Conservation (phyloP, 64 coral and sea anemone genomes). For the Dendrophyllia cribrosa region DNA sequence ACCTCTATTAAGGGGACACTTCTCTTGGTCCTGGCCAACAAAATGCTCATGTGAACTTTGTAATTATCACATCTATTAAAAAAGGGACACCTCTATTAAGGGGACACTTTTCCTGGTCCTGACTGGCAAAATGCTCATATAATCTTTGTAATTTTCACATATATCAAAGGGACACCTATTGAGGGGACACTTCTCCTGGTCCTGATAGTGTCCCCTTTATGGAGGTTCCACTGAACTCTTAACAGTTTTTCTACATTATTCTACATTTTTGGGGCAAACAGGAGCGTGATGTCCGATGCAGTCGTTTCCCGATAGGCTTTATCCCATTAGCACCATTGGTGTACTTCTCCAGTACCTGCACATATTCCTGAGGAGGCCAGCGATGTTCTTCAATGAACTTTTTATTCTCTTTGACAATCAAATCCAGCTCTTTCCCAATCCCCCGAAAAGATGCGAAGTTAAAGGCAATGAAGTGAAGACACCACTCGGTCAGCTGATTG, state of each 20-base stretch:
- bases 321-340: neutral
- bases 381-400: conserved; percentile 44
- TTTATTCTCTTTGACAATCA: conserved; percentile 16
- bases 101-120: too few species aligned
- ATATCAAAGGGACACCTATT: too few species aligned
- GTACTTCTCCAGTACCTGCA: conserved; percentile 16
- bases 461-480: conserved; percentile 46
- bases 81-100: too few species aligned
- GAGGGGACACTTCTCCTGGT: too few species aligned
- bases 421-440: conserved; percentile 11
- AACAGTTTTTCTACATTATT: neutral
- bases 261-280: neutral
- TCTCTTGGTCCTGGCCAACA: too few species aligned
- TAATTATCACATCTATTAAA: too few species aligned
- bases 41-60: too few species aligned
- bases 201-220: too few species aligned
- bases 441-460: conserved; percentile 28
- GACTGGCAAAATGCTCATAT: too few species aligned
- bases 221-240: too few species aligned
- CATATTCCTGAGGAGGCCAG: conserved; percentile 29
- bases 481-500: conserved; percentile 34
- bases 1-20: too few species aligned
- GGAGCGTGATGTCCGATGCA: neutral
- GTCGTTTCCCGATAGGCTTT: neutral
- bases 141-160: too few species aligned